Evolutionary conservation across 2,113 vertebrate genomes (phyloP).

Genomic region (Myiozetetes cayanensis): DNA sequence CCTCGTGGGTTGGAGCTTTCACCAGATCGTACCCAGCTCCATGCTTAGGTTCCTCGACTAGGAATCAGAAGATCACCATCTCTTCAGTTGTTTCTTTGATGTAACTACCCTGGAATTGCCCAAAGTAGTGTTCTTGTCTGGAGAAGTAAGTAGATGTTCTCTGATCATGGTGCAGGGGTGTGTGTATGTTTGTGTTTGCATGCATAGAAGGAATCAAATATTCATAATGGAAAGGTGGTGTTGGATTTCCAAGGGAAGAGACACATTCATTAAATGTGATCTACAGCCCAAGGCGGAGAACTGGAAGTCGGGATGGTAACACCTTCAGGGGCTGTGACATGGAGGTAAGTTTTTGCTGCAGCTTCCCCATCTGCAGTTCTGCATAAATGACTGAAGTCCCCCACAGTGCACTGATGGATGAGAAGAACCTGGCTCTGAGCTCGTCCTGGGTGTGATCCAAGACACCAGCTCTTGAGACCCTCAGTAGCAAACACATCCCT

Average conservation of each 20-base stretch:
- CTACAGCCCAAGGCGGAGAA: not conserved
- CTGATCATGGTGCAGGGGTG: not conserved
- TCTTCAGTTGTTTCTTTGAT: not conserved
- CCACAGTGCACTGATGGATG: not conserved
- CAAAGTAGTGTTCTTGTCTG: not conserved
- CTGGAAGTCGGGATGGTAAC: not conserved
- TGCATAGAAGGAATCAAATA: not conserved
- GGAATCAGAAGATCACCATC: not conserved
- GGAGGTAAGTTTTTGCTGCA: conserved; percentile 16
- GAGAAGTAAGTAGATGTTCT: not conserved
- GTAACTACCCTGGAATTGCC: not conserved
- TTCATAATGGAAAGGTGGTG: not conserved
- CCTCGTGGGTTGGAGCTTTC: not conserved
- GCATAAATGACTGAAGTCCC: not conserved
- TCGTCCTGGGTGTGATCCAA: not conserved
- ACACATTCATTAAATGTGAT: not conserved
- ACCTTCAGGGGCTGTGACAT: not conserved
- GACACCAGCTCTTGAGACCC: not conserved
- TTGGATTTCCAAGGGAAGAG: not conserved
- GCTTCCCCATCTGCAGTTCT: not conserved
- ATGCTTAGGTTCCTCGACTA: not conserved
- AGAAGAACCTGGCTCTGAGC: not conserved
- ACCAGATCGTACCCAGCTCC: not conserved
- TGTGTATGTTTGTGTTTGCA: not conserved
- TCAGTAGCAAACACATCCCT: not conserved